Evolutionary conservation across 2,113 vertebrate genomes (phyloP).

Genomic region (Coryphaenoides rupestris): DNA sequence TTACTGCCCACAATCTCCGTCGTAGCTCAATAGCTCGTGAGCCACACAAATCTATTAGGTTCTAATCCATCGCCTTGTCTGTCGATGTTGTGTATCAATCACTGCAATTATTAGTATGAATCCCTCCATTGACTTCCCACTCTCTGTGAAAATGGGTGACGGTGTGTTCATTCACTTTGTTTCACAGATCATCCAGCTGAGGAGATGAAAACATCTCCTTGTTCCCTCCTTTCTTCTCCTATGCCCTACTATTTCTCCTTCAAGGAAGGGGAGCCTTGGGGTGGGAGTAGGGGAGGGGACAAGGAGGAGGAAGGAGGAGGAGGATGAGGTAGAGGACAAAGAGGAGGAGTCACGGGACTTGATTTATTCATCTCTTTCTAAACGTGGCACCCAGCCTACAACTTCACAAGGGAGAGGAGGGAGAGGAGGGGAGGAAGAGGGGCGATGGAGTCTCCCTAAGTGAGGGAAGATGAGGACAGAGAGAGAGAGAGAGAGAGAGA

Average conservation of each 20-base stretch:
- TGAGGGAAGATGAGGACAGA: not conserved
- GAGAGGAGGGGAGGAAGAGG: not conserved
- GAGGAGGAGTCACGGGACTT: not conserved
- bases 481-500: conserved; percentile 2
- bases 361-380: not conserved
- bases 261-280: conserved; percentile 33
- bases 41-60: no score
- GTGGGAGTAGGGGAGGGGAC: conserved; percentile 4
- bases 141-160: conserved; percentile 35
- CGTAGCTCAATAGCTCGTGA: no score
- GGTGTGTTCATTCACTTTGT: conserved; percentile 36
- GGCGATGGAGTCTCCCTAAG: not conserved
- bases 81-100: no score
- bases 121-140: not conserved
- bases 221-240: not conserved
- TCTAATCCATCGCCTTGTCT: no score
- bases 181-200: conserved; percentile 52
- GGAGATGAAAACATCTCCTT: conserved; percentile 26
- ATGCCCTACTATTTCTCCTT: conserved; percentile 2
- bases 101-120: no score
- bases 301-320: not conserved
- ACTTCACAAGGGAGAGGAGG: not conserved
- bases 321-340: not conserved
- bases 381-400: not conserved
- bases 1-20: no score